Percentiles rank a stretch among this genome's conserved stretches.
Conservation (phyloP, 2,888 invertebrate genomes). For the Noctua janthina region DNA sequence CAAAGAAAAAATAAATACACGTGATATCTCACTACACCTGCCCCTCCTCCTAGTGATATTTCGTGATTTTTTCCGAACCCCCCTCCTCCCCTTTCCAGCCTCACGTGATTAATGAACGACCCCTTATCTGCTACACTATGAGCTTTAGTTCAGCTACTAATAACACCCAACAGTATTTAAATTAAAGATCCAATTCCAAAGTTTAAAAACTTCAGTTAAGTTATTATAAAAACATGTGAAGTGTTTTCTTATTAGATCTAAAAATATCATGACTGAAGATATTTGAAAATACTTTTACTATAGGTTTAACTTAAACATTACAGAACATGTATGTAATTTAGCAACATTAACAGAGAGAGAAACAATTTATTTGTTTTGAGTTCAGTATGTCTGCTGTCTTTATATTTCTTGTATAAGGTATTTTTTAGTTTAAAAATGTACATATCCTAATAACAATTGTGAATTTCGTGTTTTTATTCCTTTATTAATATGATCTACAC, state of each 20-base stretch:
- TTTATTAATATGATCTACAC: no score
- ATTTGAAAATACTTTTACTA: constrained; percentile 7
- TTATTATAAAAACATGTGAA: not conserved
- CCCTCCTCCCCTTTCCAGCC: no score
- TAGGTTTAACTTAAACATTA: not conserved
- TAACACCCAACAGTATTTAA: not conserved
- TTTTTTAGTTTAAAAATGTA: not conserved
- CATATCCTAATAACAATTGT: not conserved
- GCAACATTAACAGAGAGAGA: not conserved
- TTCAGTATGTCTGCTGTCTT: not conserved
- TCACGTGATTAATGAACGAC: no score
- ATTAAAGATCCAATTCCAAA: not conserved
- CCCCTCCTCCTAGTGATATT: no score
- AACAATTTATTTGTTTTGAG: not conserved
- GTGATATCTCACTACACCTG: no score
- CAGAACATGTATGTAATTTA: not conserved
- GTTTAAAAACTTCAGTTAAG: not conserved
- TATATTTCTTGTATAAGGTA: not conserved
- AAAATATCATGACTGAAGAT: not conserved
- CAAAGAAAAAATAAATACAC: no score
- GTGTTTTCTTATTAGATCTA: constrained; percentile 3
- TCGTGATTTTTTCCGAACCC: no score
- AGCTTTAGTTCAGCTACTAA: not conserved
- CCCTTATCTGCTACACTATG: not conserved
- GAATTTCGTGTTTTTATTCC: not conserved